phyloP scores from a whole-genome alignment of 2,797 vertebrate species.

The Sebastes cheni region DNA sequence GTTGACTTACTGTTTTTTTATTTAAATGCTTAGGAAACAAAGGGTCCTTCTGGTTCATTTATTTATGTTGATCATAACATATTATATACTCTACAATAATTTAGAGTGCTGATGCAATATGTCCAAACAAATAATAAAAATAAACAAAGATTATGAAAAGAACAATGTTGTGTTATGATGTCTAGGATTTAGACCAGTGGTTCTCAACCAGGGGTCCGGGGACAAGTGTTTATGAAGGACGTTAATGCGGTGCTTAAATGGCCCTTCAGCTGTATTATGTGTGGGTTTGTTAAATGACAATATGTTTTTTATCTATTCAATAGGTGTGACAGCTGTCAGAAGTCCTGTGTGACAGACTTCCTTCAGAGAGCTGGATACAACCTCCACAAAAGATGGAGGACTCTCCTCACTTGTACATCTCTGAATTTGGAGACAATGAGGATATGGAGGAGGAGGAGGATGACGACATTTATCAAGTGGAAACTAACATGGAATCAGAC shows the following conservation, averaged over 20 bases:
- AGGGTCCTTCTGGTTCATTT: too few species aligned
- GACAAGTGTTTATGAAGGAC: neutral
- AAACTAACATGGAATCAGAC: constrained; percentile 67
- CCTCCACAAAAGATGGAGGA: constrained; percentile 65
- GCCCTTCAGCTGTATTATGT: neutral
- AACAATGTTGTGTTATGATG: too few species aligned
- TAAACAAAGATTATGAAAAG: too few species aligned
- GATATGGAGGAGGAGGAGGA: constrained; percentile 46
- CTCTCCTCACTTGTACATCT: constrained; percentile 47
- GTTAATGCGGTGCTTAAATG: neutral
- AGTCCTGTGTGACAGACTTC: constrained; percentile 73
- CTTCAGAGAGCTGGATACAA: constrained; percentile 66
- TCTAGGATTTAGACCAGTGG: too few species aligned
- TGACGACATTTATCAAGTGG: constrained; percentile 28
- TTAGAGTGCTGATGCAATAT: too few species aligned
- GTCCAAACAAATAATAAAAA: too few species aligned
- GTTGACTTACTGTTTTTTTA: neutral
- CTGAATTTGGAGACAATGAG: constrained; percentile 50
- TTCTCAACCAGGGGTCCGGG: too few species aligned
- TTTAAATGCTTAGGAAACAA: too few species aligned
- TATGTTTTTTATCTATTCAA: constrained; percentile 22
- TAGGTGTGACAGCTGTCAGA: constrained; percentile 50
- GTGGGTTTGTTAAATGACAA: neutral
- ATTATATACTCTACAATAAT: neutral
- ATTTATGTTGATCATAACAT: too few species aligned